Evolutionary conservation across 1,140 invertebrate genomes (phyloP).

Genomic region (Drosophila sp.): DNA sequence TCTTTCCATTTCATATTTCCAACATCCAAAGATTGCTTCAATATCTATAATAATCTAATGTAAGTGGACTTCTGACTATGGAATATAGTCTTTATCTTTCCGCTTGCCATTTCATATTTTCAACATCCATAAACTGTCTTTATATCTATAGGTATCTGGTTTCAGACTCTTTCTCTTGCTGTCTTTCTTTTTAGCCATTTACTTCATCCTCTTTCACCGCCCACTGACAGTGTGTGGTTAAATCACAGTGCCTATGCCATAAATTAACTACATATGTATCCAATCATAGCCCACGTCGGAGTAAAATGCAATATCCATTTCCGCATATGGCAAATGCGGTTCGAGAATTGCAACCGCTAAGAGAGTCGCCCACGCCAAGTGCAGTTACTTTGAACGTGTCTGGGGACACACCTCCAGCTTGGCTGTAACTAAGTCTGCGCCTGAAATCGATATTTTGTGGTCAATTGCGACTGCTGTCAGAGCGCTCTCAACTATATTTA

Average conservation of each 20-base stretch:
- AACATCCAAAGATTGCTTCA: neutral
- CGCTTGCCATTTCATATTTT: neutral
- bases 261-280: constrained; percentile 10
- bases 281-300: constrained; percentile 41
- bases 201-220: constrained; percentile 16
- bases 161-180: neutral
- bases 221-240: constrained; percentile 29
- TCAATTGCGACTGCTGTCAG: constrained; percentile 40
- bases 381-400: constrained; percentile 27
- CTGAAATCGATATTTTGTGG: constrained; percentile 76
- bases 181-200: constrained; percentile 16
- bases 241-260: constrained; percentile 24
- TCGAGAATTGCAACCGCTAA: constrained; percentile 37
- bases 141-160: neutral
- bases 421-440: constrained; percentile 42
- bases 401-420: constrained; percentile 42
- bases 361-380: constrained; percentile 28
- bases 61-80: no score
- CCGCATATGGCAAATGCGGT: constrained; percentile 41
- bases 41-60: no score
- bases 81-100: neutral
- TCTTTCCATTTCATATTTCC: neutral
- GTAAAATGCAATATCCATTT: constrained; percentile 24
- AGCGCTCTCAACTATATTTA: constrained; percentile 62
- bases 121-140: neutral